Conservation (phyloP, 2,797 vertebrate species). For the Gadopsis bispinosus region DNA sequence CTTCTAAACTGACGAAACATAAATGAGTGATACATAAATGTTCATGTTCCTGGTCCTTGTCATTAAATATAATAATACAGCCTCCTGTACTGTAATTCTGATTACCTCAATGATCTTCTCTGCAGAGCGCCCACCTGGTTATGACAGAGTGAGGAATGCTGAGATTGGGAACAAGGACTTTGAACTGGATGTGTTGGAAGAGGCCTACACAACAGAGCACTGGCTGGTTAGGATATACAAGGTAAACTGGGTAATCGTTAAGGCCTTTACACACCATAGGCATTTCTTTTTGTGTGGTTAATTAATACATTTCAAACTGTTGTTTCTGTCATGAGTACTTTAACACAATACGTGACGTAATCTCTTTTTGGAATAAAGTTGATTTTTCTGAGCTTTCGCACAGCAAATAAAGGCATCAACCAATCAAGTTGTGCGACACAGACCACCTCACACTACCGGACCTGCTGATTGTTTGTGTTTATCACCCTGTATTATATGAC, state of each 20-base stretch:
- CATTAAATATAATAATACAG: not conserved
- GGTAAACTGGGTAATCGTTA: constrained; percentile 75
- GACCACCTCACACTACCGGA: too few relatives aligned
- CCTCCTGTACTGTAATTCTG: constrained; percentile 8
- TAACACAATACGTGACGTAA: too few relatives aligned
- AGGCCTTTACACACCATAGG: too few relatives aligned
- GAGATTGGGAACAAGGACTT: constrained; percentile 99
- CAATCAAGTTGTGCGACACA: too few relatives aligned
- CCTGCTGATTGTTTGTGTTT: too few relatives aligned
- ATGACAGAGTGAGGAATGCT: constrained; percentile 96
- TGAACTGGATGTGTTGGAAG: constrained; percentile 97
- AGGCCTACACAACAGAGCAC: constrained; percentile 98
- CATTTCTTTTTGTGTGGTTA: too few relatives aligned
- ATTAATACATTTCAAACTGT: too few relatives aligned
- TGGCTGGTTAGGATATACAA: constrained; percentile 99
- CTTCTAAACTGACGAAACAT: not conserved
- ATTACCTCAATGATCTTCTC: not conserved
- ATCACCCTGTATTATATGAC: too few relatives aligned
- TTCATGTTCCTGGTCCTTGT: not conserved
- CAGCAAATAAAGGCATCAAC: too few relatives aligned
- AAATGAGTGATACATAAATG: not conserved
- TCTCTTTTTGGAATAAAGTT: too few relatives aligned
- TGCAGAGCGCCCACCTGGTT: constrained; percentile 96
- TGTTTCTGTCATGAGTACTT: too few relatives aligned
- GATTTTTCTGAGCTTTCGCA: too few relatives aligned